A percentile compares a stretch with the other conserved stretches of the same genome.
phyloP scores from a whole-genome alignment of 2,888 invertebrate species.

The Itoplectis maculator region DNA sequence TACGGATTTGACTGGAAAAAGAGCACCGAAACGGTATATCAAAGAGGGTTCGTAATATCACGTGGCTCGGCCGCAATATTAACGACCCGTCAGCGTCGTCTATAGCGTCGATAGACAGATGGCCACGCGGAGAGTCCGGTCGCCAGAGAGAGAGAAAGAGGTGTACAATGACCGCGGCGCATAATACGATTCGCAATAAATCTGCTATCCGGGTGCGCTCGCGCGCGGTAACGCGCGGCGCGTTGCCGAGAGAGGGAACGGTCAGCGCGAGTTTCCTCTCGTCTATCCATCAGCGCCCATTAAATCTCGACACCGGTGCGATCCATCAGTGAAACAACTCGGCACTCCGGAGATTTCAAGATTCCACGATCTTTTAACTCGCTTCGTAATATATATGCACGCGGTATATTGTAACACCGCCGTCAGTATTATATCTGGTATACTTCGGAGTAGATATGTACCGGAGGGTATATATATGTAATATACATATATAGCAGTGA shows the following conservation, averaged over 20 bases:
- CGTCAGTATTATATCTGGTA: conserved; percentile 29
- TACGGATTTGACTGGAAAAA: conserved; percentile 7
- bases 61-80: conserved; percentile 29
- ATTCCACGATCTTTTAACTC: conserved; percentile 34
- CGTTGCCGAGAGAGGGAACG: conserved; percentile 43
- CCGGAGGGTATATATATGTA: conserved; percentile 31
- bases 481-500: neutral
- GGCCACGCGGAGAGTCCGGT: conserved; percentile 8
- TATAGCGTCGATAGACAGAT: conserved; percentile 51
- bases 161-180: conserved; percentile 61
- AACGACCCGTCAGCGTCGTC: conserved; percentile 51
- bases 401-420: conserved; percentile 23
- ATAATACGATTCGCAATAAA: conserved; percentile 65
- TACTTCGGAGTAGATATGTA: conserved; percentile 4
- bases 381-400: conserved; percentile 4
- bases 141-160: too few species aligned
- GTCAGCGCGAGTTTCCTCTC: conserved; percentile 26
- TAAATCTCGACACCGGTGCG: conserved; percentile 64
- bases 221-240: neutral
- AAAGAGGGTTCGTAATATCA: conserved; percentile 53
- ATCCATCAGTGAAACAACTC: conserved; percentile 66
- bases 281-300: conserved; percentile 66
- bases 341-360: conserved; percentile 59
- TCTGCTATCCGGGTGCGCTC: conserved; percentile 61
- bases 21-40: conserved; percentile 18